Evolutionary conservation across 1,140 invertebrate genomes (phyloP), one percentile per base, ranked within the genome.

Genomic region (Micrasema longulum): DNA sequence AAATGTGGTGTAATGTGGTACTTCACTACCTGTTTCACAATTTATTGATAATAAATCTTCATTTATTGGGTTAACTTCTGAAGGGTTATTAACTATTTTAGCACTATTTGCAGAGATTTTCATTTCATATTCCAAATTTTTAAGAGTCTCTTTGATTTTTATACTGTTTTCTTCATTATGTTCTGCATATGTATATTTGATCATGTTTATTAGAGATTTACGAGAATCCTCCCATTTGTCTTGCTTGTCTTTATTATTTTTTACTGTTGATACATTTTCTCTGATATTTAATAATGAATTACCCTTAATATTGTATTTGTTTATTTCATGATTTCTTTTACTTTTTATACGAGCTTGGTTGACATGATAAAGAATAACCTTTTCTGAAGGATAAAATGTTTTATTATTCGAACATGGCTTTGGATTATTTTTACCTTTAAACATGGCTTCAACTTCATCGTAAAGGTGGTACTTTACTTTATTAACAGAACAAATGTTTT

Each of bases 261-360:
- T 20, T 52, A 52, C 18, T 20, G 48, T 18, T 45, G 9, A 45
- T n/a, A 45, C 12, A 14, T 6, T 45, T 45, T 45, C 43, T 16
- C n/a, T 5, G 2, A 3, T 45, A 1, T 45, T 45, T 45, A 45
- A 45, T 6, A 12, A n/a, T n/a, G n/a, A n/a, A n/a, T n/a, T n/a
- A n/a, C n/a, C 18, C 43, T 45, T 6, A 7, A 16, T 6, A 7
- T 14, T 45, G n/a, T 45, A 14, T 3, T 14, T 16, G 10, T 45
- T 45, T 45, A 1, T 45, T 9, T 14, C n/a, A 14, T 14, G 14
- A 6, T 0, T 52, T 52, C 16, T 20, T 52, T 11, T 20, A 20
- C 20, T 52, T n/a, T n/a, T 52, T 22, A 52, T 20, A 52, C 14
- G 48, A 52, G 48, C 48, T 52, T 52, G 48, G 22, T 11, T 14